A percentile compares a stretch with the other conserved stretches of the same genome.
Evolutionary conservation across 1,140 invertebrate genomes (phyloP).

Genomic region (Zaprionus lachaisei): DNA sequence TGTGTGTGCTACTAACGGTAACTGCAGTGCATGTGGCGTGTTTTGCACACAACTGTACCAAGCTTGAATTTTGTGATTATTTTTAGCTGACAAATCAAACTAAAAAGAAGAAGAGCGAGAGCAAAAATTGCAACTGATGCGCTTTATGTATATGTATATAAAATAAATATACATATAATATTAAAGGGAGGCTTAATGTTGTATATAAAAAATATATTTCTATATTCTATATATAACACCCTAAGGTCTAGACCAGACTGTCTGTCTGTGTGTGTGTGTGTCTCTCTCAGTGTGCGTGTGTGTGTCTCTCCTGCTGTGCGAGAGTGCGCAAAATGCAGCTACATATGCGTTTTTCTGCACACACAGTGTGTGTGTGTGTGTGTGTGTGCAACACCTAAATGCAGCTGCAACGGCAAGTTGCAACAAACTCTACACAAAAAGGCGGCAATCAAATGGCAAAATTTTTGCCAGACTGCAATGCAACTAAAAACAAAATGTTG

Average conservation of each 20-base stretch:
- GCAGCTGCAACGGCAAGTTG: conserved; percentile 55
- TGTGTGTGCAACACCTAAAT: conserved; percentile 68
- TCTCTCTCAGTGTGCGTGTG: background rate
- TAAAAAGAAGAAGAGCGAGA: conserved; percentile 57
- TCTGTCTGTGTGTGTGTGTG: background rate
- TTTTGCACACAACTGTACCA: conserved; percentile 75
- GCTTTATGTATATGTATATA: conserved; percentile 14
- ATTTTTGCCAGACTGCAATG: conserved; percentile 75
- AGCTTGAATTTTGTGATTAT: conserved; percentile 63
- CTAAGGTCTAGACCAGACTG: conserved; percentile 56
- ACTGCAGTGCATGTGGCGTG: conserved; percentile 19
- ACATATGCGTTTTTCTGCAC: conserved; percentile 69
- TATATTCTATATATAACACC: conserved; percentile 54
- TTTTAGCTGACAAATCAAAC: conserved; percentile 75
- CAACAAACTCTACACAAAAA: conserved; percentile 81
- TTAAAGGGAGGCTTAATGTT: conserved; percentile 12
- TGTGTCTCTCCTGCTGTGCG: conserved; percentile 36
- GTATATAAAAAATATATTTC: conserved; percentile 40
- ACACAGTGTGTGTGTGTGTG: conserved; percentile 7
- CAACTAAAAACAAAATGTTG: conserved; percentile 57
- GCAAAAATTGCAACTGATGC: conserved; percentile 19
- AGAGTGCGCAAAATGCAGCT: conserved; percentile 53
- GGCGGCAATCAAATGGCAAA: conserved; percentile 77
- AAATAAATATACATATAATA: conserved; percentile 46
- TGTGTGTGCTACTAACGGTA: background rate